phyloP scores from a whole-genome alignment of 1,140 invertebrate species.

The Nephila pilipes region DNA sequence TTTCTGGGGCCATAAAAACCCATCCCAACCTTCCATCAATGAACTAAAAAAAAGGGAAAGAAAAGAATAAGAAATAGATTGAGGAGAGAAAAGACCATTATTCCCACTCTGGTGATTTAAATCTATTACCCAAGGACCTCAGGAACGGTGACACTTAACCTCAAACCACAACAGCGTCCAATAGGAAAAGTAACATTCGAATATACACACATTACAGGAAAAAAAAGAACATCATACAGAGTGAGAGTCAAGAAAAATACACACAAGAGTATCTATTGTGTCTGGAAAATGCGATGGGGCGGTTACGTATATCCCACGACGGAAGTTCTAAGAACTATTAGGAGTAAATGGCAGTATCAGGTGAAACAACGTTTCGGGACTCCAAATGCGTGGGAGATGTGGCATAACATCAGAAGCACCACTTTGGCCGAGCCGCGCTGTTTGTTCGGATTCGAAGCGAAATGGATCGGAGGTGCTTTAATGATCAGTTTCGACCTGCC shows the following conservation, averaged over 20 bases:
- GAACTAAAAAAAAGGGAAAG: neutral
- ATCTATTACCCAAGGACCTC: conserved; percentile 54
- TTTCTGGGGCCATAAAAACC: neutral
- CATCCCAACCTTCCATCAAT: conserved; percentile 1
- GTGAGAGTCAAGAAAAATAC: conserved; percentile 3
- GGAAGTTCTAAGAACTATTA: conserved; percentile 69
- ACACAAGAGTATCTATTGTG: conserved; percentile 53
- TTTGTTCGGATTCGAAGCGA: too few species aligned
- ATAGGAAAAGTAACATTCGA: neutral
- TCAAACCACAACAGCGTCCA: conserved; percentile 15
- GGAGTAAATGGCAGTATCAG: conserved; percentile 29
- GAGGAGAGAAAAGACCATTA: conserved; percentile 52
- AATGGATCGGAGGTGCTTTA: too few species aligned
- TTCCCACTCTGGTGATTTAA: conserved; percentile 60
- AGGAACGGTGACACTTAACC: conserved; percentile 62
- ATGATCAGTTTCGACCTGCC: too few species aligned
- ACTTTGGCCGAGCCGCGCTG: neutral
- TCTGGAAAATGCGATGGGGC: conserved; percentile 57
- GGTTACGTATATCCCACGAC: conserved; percentile 6
- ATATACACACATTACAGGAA: neutral
- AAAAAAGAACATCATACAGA: neutral
- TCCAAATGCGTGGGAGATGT: conserved; percentile 19
- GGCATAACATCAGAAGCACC: neutral
- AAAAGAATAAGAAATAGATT: neutral
- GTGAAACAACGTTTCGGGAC: conserved; percentile 34